phyloP scores from a whole-genome alignment of 2,888 invertebrate genomes.

The Hypena proboscidalis region DNA sequence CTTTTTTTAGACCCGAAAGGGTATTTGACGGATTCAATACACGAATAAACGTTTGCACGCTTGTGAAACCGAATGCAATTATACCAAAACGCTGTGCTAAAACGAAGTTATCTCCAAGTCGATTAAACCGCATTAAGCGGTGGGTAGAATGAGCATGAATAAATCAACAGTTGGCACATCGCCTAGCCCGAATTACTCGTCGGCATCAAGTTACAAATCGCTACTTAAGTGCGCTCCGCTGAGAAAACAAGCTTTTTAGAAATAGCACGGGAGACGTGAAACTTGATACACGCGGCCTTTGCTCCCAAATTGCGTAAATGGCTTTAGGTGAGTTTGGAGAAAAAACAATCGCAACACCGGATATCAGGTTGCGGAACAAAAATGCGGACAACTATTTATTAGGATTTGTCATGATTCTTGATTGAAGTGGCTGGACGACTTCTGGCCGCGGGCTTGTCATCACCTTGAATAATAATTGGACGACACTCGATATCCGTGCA shows the following conservation, averaged over 20 bases:
- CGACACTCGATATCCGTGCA: conserved; percentile 56
- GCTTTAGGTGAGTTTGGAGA: conserved; percentile 77
- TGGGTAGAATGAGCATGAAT: conserved; percentile 34
- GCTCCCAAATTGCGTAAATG: conserved; percentile 78
- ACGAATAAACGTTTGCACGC: conserved; percentile 19
- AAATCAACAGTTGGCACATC: conserved; percentile 66
- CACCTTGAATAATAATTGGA: conserved; percentile 56
- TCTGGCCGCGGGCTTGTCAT: conserved; percentile 46
- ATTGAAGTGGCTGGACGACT: conserved; percentile 34
- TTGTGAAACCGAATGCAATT: conserved; percentile 11
- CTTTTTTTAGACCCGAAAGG: conserved; percentile 53
- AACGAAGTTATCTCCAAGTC: conserved; percentile 23
- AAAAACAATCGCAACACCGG: conserved; percentile 64
- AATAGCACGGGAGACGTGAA: conserved; percentile 74
- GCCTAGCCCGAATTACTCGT: conserved; percentile 68
- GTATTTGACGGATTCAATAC: conserved; percentile 36
- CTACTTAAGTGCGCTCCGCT: conserved; percentile 79
- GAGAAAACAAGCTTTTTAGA: conserved; percentile 83
- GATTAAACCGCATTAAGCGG: conserved; percentile 29
- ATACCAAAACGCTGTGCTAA: conserved; percentile 15
- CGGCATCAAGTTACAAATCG: conserved; percentile 72
- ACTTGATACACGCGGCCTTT: conserved; percentile 72
- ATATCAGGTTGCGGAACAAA: conserved; percentile 55
- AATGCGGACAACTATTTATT: conserved; percentile 50
- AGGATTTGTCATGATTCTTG: conserved; percentile 41